Evolutionary conservation across 1,140 invertebrate species (phyloP).

Genomic region (Lysiphlebus fabarum): DNA sequence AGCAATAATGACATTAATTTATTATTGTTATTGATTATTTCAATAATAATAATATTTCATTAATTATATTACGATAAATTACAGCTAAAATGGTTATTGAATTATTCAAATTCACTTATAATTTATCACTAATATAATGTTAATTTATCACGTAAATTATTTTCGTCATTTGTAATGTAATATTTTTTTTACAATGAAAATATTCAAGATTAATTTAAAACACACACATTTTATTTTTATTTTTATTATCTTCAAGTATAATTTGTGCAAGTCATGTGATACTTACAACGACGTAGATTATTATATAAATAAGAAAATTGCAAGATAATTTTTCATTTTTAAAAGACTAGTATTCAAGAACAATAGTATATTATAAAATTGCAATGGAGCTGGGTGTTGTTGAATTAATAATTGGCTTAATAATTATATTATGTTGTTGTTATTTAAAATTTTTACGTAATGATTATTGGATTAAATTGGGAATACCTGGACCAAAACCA

Average conservation of each 20-base stretch:
- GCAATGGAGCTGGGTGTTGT: neutral
- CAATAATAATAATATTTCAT: no score
- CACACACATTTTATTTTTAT: neutral
- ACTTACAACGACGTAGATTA: no score
- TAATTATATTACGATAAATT: neutral
- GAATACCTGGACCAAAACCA: conserved; percentile 46
- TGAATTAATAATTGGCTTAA: neutral
- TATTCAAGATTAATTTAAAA: neutral
- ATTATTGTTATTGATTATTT: conserved; percentile 23
- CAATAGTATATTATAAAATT: neutral
- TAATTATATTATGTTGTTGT: neutral
- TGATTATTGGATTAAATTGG: conserved; percentile 46
- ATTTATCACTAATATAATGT: no score
- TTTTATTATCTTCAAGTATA: no score
- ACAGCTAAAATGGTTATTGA: no score
- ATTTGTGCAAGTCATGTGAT: no score
- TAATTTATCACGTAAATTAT: no score
- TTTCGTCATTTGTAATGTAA: neutral
- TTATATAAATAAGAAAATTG: no score
- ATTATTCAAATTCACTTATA: neutral
- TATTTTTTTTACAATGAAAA: neutral
- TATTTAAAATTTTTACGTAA: conserved; percentile 23
- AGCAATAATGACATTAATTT: conserved; percentile 44
- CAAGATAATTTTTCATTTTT: no score
- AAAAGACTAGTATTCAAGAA: no score